Evolutionary conservation across 2,797 vertebrate species (phyloP).

Genomic region (Apogon talboti): DNA sequence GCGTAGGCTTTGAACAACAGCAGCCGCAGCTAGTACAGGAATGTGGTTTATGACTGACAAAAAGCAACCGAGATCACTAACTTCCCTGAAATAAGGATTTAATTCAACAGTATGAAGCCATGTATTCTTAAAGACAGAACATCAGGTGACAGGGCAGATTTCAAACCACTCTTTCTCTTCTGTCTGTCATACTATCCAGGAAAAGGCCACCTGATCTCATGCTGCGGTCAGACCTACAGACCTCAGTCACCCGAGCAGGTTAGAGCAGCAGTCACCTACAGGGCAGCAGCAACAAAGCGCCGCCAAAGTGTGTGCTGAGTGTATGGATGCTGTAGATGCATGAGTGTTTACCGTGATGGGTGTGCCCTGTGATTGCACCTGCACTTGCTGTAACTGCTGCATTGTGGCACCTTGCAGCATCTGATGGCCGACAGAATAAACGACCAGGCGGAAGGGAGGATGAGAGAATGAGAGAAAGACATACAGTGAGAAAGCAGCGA

Average conservation of each 20-base stretch:
- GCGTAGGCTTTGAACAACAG: constrained; percentile 8
- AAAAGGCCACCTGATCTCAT: constrained; percentile 64
- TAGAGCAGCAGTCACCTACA: constrained; percentile 16
- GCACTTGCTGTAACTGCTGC: constrained; percentile 89
- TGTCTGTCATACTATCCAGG: constrained; percentile 57
- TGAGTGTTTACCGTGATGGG: constrained; percentile 87
- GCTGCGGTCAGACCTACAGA: constrained; percentile 32
- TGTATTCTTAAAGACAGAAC: constrained; percentile 23
- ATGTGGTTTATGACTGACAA: constrained; percentile 36
- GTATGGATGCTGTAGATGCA: constrained; percentile 38
- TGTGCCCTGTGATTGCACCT: constrained; percentile 87
- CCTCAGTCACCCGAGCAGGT: constrained; percentile 53
- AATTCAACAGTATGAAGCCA: constrained; percentile 12
- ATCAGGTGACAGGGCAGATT: constrained; percentile 50
- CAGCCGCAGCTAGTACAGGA: neutral
- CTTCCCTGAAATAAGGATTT: constrained; percentile 11
- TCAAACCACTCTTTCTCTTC: constrained; percentile 33
- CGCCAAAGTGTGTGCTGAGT: constrained; percentile 19
- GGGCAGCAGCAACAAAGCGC: constrained; percentile 7
- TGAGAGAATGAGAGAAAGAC: constrained; percentile 72
- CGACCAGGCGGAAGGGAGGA: constrained; percentile 37
- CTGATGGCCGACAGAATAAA: constrained; percentile 77
- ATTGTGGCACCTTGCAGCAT: constrained; percentile 89
- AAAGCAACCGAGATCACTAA: constrained; percentile 24
- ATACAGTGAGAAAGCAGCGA: constrained; percentile 75